A percentile compares a stretch with the other conserved stretches of the same genome.
These are phyloP conservation scores for Limnothrissa miodon DNA, from an alignment of 2,113 vertebrate genomes.

Conservation along the genomic window DNA sequence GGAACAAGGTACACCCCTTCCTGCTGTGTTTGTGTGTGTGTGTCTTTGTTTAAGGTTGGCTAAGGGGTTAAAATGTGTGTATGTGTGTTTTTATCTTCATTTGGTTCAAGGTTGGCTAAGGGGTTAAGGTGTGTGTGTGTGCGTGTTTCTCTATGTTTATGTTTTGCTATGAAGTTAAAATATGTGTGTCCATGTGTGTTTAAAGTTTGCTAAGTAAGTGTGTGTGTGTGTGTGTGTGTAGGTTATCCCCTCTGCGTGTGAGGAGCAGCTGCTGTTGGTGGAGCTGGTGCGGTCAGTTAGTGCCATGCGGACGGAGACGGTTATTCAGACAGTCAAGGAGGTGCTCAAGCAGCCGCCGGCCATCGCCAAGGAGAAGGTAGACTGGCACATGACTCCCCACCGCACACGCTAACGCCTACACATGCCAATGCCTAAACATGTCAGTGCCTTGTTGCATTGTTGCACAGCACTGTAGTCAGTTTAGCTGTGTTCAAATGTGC, in stretches of 20 bases:
- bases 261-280: slow-evolving; percentile 92
- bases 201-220: background rate
- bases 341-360: slow-evolving; percentile 97
- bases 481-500: too few species aligned
- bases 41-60: background rate
- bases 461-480: too few species aligned
- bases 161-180: background rate
- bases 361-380: slow-evolving; percentile 94
- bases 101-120: background rate
- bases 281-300: slow-evolving; percentile 96
- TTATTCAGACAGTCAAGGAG: slow-evolving; percentile 98
- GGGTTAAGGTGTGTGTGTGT: background rate
- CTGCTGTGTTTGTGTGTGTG: background rate
- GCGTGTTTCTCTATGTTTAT: background rate
- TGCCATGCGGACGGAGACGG: slow-evolving; percentile 94
- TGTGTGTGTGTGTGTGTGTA: slow-evolving; percentile 50
- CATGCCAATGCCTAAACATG: too few species aligned
- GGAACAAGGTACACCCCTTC: slow-evolving; percentile 79
- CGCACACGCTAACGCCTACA: too few species aligned
- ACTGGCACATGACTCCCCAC: background rate
- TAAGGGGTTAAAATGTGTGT: background rate
- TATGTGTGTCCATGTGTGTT: background rate
- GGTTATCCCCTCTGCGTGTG: slow-evolving; percentile 93
- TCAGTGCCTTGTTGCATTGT: too few species aligned
- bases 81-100: slow-evolving; percentile 6